Base-by-base conservation (phyloP, 1,140 invertebrate species). In the Lasioglossum baleicum region DNA sequence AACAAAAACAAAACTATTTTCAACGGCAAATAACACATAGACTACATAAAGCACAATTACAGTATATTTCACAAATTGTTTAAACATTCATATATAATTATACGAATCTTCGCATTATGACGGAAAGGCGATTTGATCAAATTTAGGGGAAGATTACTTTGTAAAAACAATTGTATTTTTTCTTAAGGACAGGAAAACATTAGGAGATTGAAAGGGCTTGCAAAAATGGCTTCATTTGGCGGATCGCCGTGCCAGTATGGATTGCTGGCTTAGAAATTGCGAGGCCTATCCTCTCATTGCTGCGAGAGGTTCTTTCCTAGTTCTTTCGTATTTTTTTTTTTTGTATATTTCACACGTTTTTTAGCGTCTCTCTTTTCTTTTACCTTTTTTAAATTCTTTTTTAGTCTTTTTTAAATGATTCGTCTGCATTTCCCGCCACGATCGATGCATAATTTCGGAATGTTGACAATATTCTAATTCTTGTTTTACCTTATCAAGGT, bases 21-120 rank as follows among this genome's bases (percentile, higher is more conserved):
- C 53, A 81, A 82, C 88, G 87, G 82, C 87, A 88, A 90, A 90
- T 87, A 91, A 91, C 79, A 86, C 80, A 88, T 90, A 90, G 87
- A 89, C 89, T 88, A 89, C 85, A 85, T 92, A 91, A 92, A 92
- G 91, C 91, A 92, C 90, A 92, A 91, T 91, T 92, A 92, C 89
- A 92, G 88, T 92, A 92, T 92, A 91, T 92, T 92, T 92, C 90
- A 91, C 90, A 92, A 91, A 91, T 92, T 87, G 85, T 91, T 89
- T 90, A 90, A 92, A 92, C 91, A 92, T 92, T 92, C 91, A 92
- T 92, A 92, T 91, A 92, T 91, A 92, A 92, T 92, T 91, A 92
- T 91, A 89, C 87, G 89, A 90, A 88, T 87, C 87, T 88, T 90
- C 88, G 90, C 87, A 87, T 87, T 87, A 90, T 85, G 86, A 90